A percentile compares a stretch with the other conserved stretches of the same genome.
Evolutionary conservation across 2,113 vertebrate genomes (phyloP).

Genomic region (Jaculus jaculus): DNA sequence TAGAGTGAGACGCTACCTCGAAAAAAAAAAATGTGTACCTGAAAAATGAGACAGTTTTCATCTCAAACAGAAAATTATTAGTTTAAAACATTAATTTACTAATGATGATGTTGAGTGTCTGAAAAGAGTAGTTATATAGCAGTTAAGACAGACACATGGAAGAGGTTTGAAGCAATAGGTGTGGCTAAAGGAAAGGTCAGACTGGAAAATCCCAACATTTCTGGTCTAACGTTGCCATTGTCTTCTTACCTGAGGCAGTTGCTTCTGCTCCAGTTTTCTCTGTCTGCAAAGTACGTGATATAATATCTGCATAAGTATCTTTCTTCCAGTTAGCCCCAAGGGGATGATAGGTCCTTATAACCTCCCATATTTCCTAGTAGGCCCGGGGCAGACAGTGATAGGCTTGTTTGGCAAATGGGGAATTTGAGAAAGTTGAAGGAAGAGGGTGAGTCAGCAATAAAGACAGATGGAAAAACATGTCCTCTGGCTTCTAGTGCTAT

Average conservation of each 20-base stretch:
- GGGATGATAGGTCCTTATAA: background rate
- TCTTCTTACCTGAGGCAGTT: background rate
- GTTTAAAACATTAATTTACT: constrained; percentile 24
- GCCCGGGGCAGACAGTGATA: background rate
- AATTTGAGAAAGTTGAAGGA: constrained; percentile 34
- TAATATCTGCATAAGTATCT: background rate
- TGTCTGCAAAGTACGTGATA: background rate
- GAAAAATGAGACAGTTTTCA: background rate
- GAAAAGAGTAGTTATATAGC: background rate
- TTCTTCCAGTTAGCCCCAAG: background rate
- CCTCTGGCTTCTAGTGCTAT: background rate
- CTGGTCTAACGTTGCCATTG: background rate
- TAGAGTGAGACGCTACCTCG: too few species aligned
- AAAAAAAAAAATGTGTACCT: too few species aligned
- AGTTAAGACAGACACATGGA: background rate
- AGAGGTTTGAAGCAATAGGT: constrained; percentile 1
- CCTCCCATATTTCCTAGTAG: background rate
- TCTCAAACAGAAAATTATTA: background rate
- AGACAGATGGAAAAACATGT: constrained; percentile 28
- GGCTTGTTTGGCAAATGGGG: constrained; percentile 31
- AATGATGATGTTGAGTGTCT: background rate
- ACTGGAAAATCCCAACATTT: background rate
- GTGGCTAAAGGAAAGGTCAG: background rate
- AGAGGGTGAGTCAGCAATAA: constrained; percentile 23
- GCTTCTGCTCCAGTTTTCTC: background rate